Evolutionary conservation across 2,888 invertebrate species (phyloP).

Genomic region (Syrphus vitripennis): DNA sequence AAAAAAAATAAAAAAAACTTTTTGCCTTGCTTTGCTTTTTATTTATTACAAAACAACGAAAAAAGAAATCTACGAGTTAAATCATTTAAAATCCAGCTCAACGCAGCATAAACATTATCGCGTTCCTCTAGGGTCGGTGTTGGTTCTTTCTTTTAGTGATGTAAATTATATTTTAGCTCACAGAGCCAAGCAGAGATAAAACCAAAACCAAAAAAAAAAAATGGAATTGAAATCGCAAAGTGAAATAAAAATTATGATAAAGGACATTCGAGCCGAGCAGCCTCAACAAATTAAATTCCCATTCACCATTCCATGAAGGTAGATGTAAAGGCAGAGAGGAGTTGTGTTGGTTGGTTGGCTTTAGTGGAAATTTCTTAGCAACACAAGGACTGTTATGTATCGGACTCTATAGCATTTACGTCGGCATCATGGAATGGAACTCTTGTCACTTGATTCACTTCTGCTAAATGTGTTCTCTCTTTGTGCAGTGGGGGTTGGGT

Average conservation of each 20-base stretch:
- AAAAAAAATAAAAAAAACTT: background rate
- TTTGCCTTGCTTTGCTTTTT: background rate
- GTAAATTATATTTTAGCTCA: slow-evolving; percentile 7
- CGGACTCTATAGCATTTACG: background rate
- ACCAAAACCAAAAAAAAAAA: background rate
- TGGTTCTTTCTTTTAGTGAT: background rate
- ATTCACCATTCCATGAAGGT: background rate
- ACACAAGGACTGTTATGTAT: background rate
- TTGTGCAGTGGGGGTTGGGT: background rate
- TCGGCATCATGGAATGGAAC: background rate
- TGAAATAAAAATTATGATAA: slow-evolving; percentile 29
- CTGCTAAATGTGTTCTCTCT: background rate
- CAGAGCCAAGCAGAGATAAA: slow-evolving; percentile 10
- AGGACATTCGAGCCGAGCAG: slow-evolving; percentile 20
- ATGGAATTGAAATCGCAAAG: slow-evolving; percentile 10
- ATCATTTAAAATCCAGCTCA: slow-evolving; percentile 12
- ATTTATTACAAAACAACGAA: background rate
- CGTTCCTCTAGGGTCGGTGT: background rate
- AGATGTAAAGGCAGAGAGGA: background rate
- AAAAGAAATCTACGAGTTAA: background rate
- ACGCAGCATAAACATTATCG: slow-evolving; percentile 9
- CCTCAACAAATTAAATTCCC: slow-evolving; percentile 14
- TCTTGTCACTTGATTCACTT: slow-evolving; percentile 8
- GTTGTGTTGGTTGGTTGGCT: background rate
- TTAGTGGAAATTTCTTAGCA: background rate